phyloP scores from a whole-genome alignment of 2,113 vertebrate genomes.

The Chrysemys picta region DNA sequence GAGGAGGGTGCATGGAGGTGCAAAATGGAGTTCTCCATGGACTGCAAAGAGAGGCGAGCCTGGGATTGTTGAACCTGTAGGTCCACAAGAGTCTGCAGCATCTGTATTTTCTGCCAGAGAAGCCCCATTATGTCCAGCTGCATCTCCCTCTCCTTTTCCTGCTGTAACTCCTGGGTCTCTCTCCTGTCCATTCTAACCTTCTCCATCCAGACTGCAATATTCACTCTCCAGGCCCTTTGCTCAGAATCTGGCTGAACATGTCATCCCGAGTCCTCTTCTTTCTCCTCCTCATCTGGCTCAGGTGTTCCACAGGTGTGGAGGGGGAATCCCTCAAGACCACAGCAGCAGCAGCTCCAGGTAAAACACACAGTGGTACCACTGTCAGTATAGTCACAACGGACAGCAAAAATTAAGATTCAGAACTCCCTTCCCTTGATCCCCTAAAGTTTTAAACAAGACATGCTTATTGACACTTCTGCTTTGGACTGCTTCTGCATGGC shows the following conservation, averaged over 20 bases:
- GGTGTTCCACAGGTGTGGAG: too few species aligned
- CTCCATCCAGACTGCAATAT: not conserved
- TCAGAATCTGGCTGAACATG: not conserved
- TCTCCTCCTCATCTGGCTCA: too few species aligned
- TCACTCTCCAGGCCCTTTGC: not conserved
- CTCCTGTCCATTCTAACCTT: not conserved
- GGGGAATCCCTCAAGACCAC: too few species aligned
- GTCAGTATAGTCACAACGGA: not conserved
- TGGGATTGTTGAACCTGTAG: not conserved
- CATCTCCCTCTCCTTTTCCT: not conserved
- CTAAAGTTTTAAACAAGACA: not conserved
- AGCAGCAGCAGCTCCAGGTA: not conserved
- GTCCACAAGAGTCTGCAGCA: not conserved
- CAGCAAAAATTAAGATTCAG: not conserved
- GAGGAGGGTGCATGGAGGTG: not conserved
- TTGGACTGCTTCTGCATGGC: not conserved
- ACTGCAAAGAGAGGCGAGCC: not conserved
- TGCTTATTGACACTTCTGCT: not conserved
- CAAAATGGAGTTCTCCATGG: not conserved
- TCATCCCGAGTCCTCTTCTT: not conserved
- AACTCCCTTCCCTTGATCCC: not conserved
- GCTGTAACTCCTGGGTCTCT: not conserved
- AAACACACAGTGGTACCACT: not conserved
- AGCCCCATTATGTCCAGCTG: not conserved
- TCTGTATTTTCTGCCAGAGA: not conserved